Percentiles rank a stretch among this genome's conserved stretches.
Conservation (phyloP, 2,888 invertebrate genomes). For the Drosophila conformis region DNA sequence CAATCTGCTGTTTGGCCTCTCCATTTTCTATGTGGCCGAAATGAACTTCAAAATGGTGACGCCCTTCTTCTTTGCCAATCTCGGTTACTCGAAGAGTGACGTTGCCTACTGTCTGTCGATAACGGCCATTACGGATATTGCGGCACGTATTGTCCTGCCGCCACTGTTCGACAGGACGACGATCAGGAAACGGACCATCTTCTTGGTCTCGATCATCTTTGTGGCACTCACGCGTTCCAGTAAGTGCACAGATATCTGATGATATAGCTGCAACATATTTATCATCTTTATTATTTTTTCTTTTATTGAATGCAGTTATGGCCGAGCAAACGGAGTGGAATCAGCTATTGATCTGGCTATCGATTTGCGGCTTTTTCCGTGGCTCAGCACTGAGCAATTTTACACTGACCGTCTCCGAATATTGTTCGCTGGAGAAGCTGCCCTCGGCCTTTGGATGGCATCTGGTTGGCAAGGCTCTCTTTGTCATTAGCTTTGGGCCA, state of each 20-base stretch:
- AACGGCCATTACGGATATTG: constrained; percentile 90
- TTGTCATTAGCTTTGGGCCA: constrained; percentile 90
- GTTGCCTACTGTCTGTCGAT: constrained; percentile 91
- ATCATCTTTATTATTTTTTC: not conserved
- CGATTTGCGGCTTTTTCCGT: constrained; percentile 91
- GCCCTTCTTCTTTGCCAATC: constrained; percentile 88
- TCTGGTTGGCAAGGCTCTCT: constrained; percentile 91
- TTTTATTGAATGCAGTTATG: constrained; percentile 86
- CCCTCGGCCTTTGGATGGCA: constrained; percentile 92
- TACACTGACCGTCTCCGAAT: constrained; percentile 91
- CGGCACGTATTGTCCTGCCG: constrained; percentile 90
- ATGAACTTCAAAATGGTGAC: constrained; percentile 91
- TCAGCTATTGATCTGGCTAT: constrained; percentile 89
- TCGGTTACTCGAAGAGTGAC: constrained; percentile 88
- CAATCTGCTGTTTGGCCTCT: constrained; percentile 90
- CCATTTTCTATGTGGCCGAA: constrained; percentile 91
- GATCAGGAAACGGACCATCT: constrained; percentile 89
- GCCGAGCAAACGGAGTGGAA: constrained; percentile 91
- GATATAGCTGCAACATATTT: not conserved
- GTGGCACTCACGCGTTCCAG: constrained; percentile 90
- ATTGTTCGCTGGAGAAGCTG: constrained; percentile 89
- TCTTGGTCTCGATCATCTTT: constrained; percentile 90
- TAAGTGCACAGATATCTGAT: constrained; percentile 83
- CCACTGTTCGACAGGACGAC: constrained; percentile 90
- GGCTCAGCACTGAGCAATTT: constrained; percentile 92